Conservation (phyloP, 2,797 vertebrate species). For the Pipistrellus pipistrellus region DNA sequence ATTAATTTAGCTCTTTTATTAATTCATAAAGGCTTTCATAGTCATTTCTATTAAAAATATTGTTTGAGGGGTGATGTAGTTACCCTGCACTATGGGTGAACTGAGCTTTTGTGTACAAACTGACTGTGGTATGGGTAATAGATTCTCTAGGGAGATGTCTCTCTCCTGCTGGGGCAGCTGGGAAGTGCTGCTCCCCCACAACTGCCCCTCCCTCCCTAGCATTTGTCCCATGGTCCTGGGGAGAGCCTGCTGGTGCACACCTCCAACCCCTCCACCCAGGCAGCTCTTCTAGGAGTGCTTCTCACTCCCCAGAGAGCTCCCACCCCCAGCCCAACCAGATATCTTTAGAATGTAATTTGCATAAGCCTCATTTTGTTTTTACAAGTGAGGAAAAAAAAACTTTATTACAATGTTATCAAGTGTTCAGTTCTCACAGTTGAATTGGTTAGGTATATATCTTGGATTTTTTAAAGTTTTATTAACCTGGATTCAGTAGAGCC, state of each 20-base stretch:
- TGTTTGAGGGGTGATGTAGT: not conserved
- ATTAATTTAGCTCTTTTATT: not conserved
- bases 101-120: not conserved
- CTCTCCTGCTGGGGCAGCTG: not conserved
- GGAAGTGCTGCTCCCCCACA: not conserved
- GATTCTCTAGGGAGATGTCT: not conserved
- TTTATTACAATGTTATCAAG: not conserved
- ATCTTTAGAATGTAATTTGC: constrained; percentile 56
- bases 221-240: accelerated
- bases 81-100: not conserved
- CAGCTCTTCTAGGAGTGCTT: not conserved
- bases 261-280: not conserved
- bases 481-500: not conserved
- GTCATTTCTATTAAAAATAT: not conserved
- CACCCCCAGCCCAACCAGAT: not conserved
- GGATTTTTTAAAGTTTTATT: not conserved
- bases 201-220: not conserved
- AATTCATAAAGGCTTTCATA: not conserved
- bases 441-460: not conserved
- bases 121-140: not conserved
- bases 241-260: not conserved
- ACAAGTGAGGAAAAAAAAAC: constrained; percentile 45
- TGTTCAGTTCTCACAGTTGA: not conserved
- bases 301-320: not conserved
- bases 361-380: not conserved